These are phyloP conservation scores for Tenthredo notha DNA, from an alignment of 2,888 invertebrate species.

Conservation along the genomic window DNA sequence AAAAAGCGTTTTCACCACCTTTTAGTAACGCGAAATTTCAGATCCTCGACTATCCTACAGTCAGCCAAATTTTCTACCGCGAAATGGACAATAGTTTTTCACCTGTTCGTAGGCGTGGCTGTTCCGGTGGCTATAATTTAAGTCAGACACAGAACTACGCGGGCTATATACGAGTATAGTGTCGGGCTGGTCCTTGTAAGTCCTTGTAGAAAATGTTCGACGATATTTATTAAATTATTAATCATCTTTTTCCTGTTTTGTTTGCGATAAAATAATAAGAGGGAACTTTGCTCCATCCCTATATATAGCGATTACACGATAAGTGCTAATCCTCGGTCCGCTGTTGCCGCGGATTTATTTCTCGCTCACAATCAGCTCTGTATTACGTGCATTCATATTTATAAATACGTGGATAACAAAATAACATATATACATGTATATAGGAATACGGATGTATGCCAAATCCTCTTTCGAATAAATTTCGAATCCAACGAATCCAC, in stretches of 20 bases:
- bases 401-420: not conserved
- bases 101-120: conserved; percentile 19
- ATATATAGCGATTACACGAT: conserved; percentile 1
- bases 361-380: not conserved
- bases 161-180: conserved; percentile 23
- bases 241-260: conserved; percentile 32
- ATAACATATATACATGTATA: not conserved
- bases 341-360: not conserved
- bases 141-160: conserved; percentile 45
- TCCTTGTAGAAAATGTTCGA: conserved; percentile 47
- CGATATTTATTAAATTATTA: conserved; percentile 45
- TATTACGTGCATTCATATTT: not conserved
- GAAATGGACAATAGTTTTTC: conserved; percentile 46
- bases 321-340: conserved; percentile 11
- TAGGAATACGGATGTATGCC: not conserved
- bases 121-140: conserved; percentile 39
- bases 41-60: not conserved
- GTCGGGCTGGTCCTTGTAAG: not conserved
- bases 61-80: not conserved
- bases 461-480: not conserved
- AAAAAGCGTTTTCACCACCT: not conserved
- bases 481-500: not conserved
- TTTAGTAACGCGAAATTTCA: not conserved
- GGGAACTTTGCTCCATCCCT: not conserved
- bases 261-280: not conserved